A percentile compares a stretch with the other conserved stretches of the same genome.
phyloP scores from a whole-genome alignment of 1,140 invertebrate genomes.

The Bathynomus jamesi region DNA sequence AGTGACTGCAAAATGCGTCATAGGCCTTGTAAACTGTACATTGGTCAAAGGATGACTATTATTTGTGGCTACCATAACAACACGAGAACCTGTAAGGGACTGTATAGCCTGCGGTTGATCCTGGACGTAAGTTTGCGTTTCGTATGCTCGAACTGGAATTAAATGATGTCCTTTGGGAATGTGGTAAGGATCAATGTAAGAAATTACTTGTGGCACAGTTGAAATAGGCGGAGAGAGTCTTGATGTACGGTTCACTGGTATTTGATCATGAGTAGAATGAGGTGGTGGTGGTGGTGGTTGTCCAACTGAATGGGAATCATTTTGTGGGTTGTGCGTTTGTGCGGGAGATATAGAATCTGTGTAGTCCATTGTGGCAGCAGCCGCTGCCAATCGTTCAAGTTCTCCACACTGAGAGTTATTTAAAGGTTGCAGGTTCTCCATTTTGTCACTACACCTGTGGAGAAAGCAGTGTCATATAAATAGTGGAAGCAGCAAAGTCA shows the following conservation, averaged over 20 bases:
- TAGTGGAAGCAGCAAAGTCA: too few relatives aligned
- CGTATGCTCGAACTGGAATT: slow-evolving; percentile 18
- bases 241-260: too few relatives aligned
- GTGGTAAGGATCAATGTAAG: slow-evolving; percentile 18
- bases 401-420: slow-evolving; percentile 15
- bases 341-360: slow-evolving; percentile 13
- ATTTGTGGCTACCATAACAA: too few relatives aligned
- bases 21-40: slow-evolving; percentile 12
- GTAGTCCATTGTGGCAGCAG: slow-evolving; percentile 27
- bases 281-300: too few relatives aligned
- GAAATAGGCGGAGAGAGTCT: slow-evolving; percentile 14
- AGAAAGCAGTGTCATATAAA: too few relatives aligned
- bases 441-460: too few relatives aligned
- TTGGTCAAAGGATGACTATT: slow-evolving; percentile 6
- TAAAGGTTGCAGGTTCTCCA: slow-evolving; percentile 22
- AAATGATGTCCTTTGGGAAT: slow-evolving; percentile 13
- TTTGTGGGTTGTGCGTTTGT: slow-evolving; percentile 9
- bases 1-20: slow-evolving; percentile 15
- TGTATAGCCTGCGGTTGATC: slow-evolving; percentile 20
- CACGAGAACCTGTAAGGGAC: slow-evolving; percentile 21
- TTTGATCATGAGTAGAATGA: too few relatives aligned
- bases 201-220: slow-evolving; percentile 9
- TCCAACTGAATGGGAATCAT: too few relatives aligned
- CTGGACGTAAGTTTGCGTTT: slow-evolving; percentile 19
- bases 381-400: slow-evolving; percentile 22